Conservation (phyloP, 2,797 vertebrate species). For the Coregonus ussuriensis region DNA sequence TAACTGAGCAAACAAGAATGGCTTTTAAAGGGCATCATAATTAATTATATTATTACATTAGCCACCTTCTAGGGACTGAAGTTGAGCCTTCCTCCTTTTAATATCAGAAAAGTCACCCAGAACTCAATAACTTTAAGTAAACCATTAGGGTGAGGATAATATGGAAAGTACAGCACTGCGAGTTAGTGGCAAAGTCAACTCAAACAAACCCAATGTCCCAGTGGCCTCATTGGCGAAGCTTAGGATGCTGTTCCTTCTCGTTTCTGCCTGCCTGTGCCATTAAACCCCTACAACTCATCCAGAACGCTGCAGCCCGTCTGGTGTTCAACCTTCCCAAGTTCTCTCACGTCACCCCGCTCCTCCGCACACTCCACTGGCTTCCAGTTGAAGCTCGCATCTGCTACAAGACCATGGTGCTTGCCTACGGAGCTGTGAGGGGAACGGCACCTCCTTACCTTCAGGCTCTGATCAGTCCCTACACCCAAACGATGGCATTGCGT, state of each 20-base stretch:
- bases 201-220: not conserved
- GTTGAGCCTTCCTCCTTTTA: not conserved
- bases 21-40: not conserved
- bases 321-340: no score
- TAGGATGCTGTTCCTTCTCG: not conserved
- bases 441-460: no score
- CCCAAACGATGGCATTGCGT: no score
- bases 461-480: no score
- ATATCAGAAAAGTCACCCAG: not conserved
- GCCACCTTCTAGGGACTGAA: not conserved
- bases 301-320: no score
- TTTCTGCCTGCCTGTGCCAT: not conserved
- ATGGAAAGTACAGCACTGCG: not conserved
- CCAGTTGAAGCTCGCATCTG: no score
- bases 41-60: not conserved
- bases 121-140: not conserved
- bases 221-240: not conserved
- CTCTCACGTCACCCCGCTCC: no score
- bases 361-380: no score
- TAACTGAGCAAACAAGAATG: not conserved
- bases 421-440: no score
- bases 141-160: not conserved
- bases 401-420: no score
- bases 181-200: not conserved
- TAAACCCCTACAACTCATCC: no score